Conservation (phyloP, 1,140 invertebrate genomes). For the Ephestia elutella region DNA sequence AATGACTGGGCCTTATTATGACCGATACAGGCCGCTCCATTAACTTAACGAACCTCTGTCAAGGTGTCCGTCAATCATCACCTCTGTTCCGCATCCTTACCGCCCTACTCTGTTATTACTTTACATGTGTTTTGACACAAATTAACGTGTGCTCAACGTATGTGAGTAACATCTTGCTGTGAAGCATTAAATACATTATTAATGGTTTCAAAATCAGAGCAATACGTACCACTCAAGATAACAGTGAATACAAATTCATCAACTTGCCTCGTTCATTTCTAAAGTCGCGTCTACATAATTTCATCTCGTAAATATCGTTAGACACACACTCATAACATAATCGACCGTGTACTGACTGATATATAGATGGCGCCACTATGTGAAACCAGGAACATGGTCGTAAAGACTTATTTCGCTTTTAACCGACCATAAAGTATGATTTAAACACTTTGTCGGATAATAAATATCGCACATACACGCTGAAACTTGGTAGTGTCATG, state of each 20-base stretch:
- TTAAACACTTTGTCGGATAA: conserved; percentile 33
- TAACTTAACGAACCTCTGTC: conserved; percentile 34
- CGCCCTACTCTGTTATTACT: background rate
- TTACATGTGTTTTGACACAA: conserved; percentile 3
- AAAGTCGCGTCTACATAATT: conserved; percentile 7
- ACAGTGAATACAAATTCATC: background rate
- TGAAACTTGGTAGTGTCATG: conserved; percentile 17
- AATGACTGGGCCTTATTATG: conserved; percentile 20
- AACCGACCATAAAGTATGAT: conserved; percentile 41
- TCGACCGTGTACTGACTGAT: conserved; percentile 21
- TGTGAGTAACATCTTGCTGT: background rate
- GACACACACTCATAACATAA: conserved; percentile 25
- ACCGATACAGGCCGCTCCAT: conserved; percentile 24
- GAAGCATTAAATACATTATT: background rate
- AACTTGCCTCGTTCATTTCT: background rate
- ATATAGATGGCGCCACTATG: conserved; percentile 33
- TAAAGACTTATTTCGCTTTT: conserved; percentile 44
- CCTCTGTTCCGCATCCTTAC: conserved; percentile 8
- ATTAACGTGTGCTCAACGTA: background rate
- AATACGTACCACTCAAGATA: background rate
- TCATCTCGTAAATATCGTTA: conserved; percentile 19
- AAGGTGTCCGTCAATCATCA: conserved; percentile 31
- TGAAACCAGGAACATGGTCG: conserved; percentile 30
- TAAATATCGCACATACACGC: conserved; percentile 32
- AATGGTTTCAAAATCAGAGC: background rate